Evolutionary conservation across 2,888 invertebrate species (phyloP).

Genomic region (Callinectes sapidus): DNA sequence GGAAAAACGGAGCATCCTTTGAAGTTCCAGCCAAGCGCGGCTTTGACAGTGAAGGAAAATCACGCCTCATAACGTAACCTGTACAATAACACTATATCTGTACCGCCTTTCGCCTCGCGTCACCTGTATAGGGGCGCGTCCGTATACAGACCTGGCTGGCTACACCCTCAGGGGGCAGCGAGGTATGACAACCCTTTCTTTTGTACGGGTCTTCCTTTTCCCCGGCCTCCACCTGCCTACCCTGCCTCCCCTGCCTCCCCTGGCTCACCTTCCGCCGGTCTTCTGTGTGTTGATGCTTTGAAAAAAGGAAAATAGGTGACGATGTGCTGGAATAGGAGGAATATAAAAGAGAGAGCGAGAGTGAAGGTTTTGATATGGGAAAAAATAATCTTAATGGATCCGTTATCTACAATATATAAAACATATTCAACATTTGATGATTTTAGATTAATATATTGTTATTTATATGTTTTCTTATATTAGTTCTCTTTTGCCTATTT

Average conservation of each 20-base stretch:
- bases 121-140: not conserved
- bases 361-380: not conserved
- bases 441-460: too few species aligned
- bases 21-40: not conserved
- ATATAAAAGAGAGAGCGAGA: not conserved
- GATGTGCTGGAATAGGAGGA: not conserved
- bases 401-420: too few species aligned
- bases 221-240: not conserved
- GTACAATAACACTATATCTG: slow-evolving; percentile 4
- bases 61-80: not conserved
- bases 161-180: slow-evolving; percentile 2
- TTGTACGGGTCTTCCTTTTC: not conserved
- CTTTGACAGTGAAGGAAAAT: not conserved
- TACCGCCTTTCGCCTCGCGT: not conserved
- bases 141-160: not conserved
- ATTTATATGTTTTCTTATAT: too few species aligned
- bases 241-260: too few species aligned
- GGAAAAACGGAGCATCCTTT: not conserved
- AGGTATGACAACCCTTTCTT: slow-evolving; percentile 22
- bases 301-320: not conserved
- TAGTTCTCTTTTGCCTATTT: too few species aligned
- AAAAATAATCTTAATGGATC: too few species aligned
- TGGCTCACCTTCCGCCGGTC: not conserved
- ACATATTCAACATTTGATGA: too few species aligned
- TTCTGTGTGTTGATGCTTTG: not conserved